Evolutionary conservation across 1,140 invertebrate species (phyloP), one percentile per base, ranked within the genome.

Genomic region (Nautilus pompilius): DNA sequence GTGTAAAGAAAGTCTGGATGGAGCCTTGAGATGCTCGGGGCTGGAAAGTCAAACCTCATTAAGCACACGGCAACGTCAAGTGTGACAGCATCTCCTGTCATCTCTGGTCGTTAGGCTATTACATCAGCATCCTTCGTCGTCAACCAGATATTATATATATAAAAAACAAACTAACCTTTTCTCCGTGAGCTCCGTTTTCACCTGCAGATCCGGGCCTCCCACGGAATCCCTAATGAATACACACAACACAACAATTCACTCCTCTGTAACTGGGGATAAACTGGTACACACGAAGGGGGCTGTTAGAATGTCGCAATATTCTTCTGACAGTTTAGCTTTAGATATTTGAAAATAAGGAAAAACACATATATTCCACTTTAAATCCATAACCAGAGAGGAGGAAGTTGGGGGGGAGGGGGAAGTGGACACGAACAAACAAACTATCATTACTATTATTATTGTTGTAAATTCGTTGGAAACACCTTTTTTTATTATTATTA

Each of bases 131-230:
- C 17, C 4, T 60, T 5, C 22, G 17, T 10, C 5, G 29, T 32
- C 28, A 51, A 13, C 15, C 46, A 30, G 29, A 20, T 53, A 30
- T 24, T 10, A 28, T 51, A n/a, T 8, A 60, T 32, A 15, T 32
- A 26, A 53, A 22, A 53, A 28, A 20, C 17, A 41, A 22, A 58
- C 48, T 60, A 36, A 77, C 75, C 70, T 71, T 73, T 22, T 75
- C 73, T 66, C 74, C 74, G 15, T 67, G 26, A 28, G 63, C 63
- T 10, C 74, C 76, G 5, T 58, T 8, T 49, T 67, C 58, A 46
- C 75, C 75, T 15, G 63, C 34, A 57, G 51, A n/a, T n/a, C 75
- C 75, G 29, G 67, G 49, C 29, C 66, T 49, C 48, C 75, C 75
- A 6, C 54, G 41, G 24, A 67, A 60, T 59, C 75, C 75, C 68